A percentile compares a stretch with the other conserved stretches of the same genome.
These are phyloP conservation scores for Trissoscelio sp. DNA, from an alignment of 2,888 invertebrate species.

Conservation along the genomic window DNA sequence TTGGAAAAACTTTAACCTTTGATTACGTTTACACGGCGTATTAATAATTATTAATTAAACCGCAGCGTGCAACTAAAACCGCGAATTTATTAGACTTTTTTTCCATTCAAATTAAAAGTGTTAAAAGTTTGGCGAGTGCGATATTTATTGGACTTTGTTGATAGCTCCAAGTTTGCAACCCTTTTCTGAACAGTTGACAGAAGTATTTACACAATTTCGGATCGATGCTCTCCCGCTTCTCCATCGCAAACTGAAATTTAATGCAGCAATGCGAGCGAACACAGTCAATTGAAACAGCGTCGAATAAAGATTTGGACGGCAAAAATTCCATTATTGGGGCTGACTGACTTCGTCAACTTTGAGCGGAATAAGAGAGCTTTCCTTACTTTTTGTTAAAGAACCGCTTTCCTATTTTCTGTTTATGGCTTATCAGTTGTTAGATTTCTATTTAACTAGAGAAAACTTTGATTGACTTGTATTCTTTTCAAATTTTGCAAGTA, in stretches of 20 bases:
- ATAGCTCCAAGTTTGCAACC: neutral
- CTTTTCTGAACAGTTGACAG: neutral
- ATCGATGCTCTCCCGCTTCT: constrained; percentile 6
- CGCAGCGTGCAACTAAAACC: neutral
- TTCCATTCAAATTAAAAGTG: neutral
- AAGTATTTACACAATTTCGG: constrained; percentile 1
- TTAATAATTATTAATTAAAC: constrained; percentile 8
- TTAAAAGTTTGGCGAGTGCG: neutral
- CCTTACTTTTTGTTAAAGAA: neutral
- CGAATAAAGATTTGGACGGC: constrained; percentile 11
- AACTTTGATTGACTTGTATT: too few species aligned
- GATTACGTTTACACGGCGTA: constrained; percentile 7
- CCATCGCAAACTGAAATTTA: constrained; percentile 10
- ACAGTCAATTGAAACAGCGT: constrained; percentile 17
- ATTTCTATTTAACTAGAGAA: too few species aligned
- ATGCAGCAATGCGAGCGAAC: neutral
- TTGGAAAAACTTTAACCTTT: constrained; percentile 12
- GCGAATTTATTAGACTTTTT: neutral
- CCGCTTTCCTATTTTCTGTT: too few species aligned
- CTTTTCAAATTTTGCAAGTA: too few species aligned
- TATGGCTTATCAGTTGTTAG: too few species aligned
- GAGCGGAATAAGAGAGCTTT: constrained; percentile 1
- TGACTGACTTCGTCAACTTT: constrained; percentile 1
- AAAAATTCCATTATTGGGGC: constrained; percentile 12
- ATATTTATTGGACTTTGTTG: neutral